Evolutionary conservation across 2,797 vertebrate species (phyloP), one percentile per base, ranked within the genome.

Genomic region (Thaleichthys pacificus): DNA sequence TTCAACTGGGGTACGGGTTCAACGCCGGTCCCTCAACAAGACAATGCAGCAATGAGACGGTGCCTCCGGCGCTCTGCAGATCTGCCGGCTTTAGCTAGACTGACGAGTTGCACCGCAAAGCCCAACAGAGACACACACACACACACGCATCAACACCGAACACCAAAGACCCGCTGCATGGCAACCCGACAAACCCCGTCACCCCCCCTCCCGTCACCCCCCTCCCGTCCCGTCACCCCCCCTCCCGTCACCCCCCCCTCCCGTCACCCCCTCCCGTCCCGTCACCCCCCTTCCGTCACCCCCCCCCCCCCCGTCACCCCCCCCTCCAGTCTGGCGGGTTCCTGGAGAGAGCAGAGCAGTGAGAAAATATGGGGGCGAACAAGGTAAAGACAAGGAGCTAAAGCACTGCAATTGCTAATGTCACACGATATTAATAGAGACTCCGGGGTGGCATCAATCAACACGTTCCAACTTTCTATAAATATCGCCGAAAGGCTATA

Each of bases 91-190:
- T 42, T 12, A 42, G 38, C 8, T 0, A 42, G 38, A 42, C 38
- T 42, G 38, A 42, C 38, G 2, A 42, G 38, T 1, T 42, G 38
- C 38, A 42, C 38, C 38, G 38, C 38, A 12, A 1, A 12, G 38
- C 38, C 38, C 11, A 12, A 42, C 11, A 42, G 3, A 56, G 3
- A 57, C 24, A 49, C 70, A 0, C 24, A 68, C 0, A 42, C 38
- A 42, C 38, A 42, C 80, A 80, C 73, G 67, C 77, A 9, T 85
- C 85, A 80, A 84, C 73, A 65, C 84, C 72, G 78, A 79, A 86
- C 79, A 83, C 64, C 80, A 80, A 88, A 82, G 78, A 88, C 77
- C 62, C 78, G 77, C 38, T 22, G 86, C 84, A 86, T 75, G 79
- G 79, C 77, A 87, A 82, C 83, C 38, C 2, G 38, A 42, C 38